Conservation (phyloP, 2,113 vertebrate genomes). For the Eulemur rufifrons region DNA sequence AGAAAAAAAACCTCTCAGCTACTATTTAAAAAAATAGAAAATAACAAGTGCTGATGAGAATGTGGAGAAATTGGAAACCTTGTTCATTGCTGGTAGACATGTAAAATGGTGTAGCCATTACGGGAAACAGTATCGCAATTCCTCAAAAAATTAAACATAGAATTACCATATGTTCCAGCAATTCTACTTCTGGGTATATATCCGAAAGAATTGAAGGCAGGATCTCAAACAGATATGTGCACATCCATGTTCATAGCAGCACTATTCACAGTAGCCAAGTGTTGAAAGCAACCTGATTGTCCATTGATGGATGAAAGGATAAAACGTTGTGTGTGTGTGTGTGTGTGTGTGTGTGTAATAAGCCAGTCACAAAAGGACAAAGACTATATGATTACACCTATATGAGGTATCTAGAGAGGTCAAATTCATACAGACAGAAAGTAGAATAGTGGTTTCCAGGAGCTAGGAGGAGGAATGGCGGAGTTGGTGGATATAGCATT, state of each 20-base stretch:
- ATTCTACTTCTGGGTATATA: not conserved
- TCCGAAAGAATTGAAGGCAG: not conserved
- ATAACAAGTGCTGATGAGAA: not conserved
- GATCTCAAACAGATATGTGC: not conserved
- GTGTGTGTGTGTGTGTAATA: not conserved
- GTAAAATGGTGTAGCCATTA: not conserved
- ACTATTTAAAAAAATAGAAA: not conserved
- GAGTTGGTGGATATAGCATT: not conserved
- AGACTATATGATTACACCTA: not conserved
- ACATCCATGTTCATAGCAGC: not conserved
- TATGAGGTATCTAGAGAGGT: not conserved
- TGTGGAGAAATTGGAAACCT: not conserved
- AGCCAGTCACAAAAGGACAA: not conserved
- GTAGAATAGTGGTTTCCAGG: not conserved
- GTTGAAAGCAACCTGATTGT: not conserved
- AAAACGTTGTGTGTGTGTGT: not conserved
- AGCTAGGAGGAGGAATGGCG: not conserved
- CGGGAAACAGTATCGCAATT: not conserved
- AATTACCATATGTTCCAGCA: not conserved
- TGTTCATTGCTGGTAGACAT: not conserved
- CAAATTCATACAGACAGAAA: not conserved
- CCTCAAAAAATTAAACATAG: not conserved
- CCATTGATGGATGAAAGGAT: not conserved
- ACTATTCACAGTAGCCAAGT: not conserved
- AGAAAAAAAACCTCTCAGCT: not conserved